Conservation (phyloP, 2,113 vertebrate species). For the Prunella fulvescens region DNA sequence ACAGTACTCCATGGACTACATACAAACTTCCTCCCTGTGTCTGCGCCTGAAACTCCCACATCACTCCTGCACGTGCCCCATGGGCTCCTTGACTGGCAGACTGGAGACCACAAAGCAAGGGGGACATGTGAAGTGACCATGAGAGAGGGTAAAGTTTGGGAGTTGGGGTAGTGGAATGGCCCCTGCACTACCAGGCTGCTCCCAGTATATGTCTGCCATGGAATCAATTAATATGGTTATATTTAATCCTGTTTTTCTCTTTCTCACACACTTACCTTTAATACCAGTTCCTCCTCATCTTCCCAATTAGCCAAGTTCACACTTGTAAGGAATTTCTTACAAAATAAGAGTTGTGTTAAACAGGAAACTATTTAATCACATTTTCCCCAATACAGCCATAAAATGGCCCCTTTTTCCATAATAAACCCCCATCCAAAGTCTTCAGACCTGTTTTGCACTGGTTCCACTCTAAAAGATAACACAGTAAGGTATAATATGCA, state of each 20-base stretch:
- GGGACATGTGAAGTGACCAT: accelerated
- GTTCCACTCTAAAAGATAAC: neutral
- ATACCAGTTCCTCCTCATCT: neutral
- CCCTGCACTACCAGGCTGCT: neutral
- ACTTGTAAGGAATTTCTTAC: neutral
- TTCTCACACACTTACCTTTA: neutral
- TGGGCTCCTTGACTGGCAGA: neutral
- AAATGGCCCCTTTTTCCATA: neutral
- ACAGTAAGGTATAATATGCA: neutral
- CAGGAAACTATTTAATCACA: neutral
- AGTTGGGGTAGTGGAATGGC: neutral
- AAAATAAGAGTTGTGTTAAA: neutral
- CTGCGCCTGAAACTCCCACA: neutral
- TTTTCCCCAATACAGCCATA: neutral
- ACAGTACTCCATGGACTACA: neutral
- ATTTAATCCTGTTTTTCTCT: neutral
- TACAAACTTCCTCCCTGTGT: neutral
- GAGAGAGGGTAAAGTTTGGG: neutral
- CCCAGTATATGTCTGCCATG: neutral
- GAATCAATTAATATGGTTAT: neutral
- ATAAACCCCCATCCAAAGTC: neutral
- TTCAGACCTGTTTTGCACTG: neutral
- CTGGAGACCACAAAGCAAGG: neutral
- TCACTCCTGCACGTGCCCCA: neutral
- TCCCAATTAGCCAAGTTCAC: neutral